A percentile compares a stretch with the other conserved stretches of the same genome.
These are phyloP conservation scores for Drosophila littoralis DNA, from an alignment of 1,140 invertebrate species.

Conservation along the genomic window DNA sequence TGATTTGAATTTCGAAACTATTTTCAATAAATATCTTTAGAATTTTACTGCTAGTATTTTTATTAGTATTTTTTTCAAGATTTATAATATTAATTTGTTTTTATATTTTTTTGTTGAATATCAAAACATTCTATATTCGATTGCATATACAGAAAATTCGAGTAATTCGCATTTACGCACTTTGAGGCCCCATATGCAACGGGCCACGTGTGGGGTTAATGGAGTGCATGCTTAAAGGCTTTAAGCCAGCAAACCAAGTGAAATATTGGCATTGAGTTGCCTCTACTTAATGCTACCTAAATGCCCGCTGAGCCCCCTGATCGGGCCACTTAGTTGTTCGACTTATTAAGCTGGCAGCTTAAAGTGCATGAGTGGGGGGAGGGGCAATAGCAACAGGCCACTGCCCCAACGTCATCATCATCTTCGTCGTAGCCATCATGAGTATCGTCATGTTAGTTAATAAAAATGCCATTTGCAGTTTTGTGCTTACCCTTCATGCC, in stretches of 20 bases:
- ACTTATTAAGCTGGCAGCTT: constrained; percentile 12
- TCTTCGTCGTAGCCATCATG: constrained; percentile 11
- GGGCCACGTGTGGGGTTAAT: background rate
- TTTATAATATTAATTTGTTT: no score
- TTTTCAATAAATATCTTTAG: no score
- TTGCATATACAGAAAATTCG: no score
- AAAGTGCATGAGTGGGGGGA: constrained; percentile 13
- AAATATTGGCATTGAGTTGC: constrained; percentile 24
- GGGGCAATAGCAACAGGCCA: background rate
- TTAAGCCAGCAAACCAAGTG: constrained; percentile 1
- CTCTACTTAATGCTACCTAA: constrained; percentile 12
- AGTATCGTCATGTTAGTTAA: constrained; percentile 39
- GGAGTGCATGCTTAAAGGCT: background rate
- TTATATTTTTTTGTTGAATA: no score
- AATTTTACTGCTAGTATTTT: no score
- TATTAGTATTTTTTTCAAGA: no score
- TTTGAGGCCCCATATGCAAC: background rate
- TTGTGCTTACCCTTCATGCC: background rate
- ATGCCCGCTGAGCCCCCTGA: constrained; percentile 4
- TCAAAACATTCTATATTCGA: no score
- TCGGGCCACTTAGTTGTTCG: constrained; percentile 5
- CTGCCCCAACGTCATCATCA: constrained; percentile 14
- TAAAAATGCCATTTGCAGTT: constrained; percentile 63
- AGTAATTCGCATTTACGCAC: background rate
- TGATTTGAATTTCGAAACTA: no score